These are phyloP conservation scores for Saturnia pavonia DNA, from an alignment of 2,888 invertebrate species.

Conservation along the genomic window DNA sequence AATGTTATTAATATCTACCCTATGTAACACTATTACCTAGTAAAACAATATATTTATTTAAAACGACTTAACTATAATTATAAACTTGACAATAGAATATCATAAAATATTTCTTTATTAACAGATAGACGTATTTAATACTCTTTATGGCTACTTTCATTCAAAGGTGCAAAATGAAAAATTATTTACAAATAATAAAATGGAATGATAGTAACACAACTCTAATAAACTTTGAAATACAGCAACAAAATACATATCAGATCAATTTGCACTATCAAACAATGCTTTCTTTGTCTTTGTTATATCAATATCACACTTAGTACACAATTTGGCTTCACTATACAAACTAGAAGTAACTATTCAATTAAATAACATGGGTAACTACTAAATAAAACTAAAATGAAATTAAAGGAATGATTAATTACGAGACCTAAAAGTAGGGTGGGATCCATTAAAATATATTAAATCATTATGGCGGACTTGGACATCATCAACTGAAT, in stretches of 20 bases:
- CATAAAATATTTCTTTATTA: conserved; percentile 16
- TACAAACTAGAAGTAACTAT: conserved; percentile 41
- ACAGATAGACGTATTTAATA: conserved; percentile 30
- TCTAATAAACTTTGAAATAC: conserved; percentile 60
- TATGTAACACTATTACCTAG: not conserved
- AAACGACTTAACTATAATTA: conserved; percentile 6
- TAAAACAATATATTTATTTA: not conserved
- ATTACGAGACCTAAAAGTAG: conserved; percentile 48
- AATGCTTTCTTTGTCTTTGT: conserved; percentile 53
- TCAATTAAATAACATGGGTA: conserved; percentile 62
- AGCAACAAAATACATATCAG: conserved; percentile 68
- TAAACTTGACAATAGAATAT: conserved; percentile 18
- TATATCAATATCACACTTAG: conserved; percentile 65
- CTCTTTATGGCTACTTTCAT: conserved; percentile 30
- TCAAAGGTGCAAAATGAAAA: conserved; percentile 38
- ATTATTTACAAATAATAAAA: conserved; percentile 39
- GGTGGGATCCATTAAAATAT: conserved; percentile 45
- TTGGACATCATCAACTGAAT: conserved; percentile 29
- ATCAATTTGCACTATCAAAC: conserved; percentile 62
- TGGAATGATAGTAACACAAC: conserved; percentile 65
- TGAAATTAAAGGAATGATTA: conserved; percentile 63
- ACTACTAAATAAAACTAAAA: conserved; percentile 56
- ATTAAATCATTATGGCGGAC: conserved; percentile 35
- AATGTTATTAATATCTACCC: not conserved
- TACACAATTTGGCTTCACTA: conserved; percentile 69